Conservation (phyloP, 1,140 invertebrate genomes). For the Rhopalosiphum padi region DNA sequence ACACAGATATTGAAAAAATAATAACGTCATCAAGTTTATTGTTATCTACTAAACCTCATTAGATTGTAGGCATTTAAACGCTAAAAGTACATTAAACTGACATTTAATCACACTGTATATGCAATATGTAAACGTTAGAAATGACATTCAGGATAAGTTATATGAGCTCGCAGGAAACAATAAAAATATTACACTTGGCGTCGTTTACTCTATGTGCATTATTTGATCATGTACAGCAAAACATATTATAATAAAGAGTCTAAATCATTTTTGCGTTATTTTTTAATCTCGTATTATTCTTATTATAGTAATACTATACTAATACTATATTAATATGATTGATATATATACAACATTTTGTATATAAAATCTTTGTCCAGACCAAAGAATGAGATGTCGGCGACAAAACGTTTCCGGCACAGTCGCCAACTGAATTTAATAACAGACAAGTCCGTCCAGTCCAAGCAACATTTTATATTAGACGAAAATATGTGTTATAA, state of each 20-base stretch:
- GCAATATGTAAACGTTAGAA: not conserved
- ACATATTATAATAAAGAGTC: not conserved
- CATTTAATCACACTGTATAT: not conserved
- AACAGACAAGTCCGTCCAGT: not conserved
- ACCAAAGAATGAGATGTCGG: not conserved
- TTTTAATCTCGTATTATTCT: not conserved
- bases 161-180: not conserved
- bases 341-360: not conserved
- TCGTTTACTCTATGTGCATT: not conserved
- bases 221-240: not conserved
- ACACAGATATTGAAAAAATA: not conserved
- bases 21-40: not conserved
- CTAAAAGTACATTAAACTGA: not conserved
- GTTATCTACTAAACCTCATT: not conserved
- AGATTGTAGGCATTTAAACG: not conserved
- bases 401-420: not conserved
- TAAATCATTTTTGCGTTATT: not conserved
- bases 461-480: not conserved
- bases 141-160: not conserved
- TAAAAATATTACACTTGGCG: constrained; percentile 22
- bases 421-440: not conserved
- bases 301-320: too few species aligned
- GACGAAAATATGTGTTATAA: not conserved
- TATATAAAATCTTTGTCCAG: not conserved
- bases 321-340: not conserved